phyloP scores from a whole-genome alignment of 2,888 invertebrate species.

The Melipona bicolor region DNA sequence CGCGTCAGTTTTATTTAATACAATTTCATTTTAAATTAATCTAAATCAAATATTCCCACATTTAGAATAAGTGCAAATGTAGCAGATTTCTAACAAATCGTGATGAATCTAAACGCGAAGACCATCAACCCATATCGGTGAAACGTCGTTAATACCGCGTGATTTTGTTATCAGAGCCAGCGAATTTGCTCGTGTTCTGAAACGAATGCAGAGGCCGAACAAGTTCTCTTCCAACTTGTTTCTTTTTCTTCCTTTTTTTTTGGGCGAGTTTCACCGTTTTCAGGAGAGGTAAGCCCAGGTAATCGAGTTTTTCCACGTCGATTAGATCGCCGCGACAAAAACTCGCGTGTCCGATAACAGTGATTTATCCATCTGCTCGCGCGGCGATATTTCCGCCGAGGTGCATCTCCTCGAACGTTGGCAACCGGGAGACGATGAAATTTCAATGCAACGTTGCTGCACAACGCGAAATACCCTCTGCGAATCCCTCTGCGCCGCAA shows the following conservation, averaged over 20 bases:
- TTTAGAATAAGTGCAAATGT: too few relatives aligned
- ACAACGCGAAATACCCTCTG: background rate
- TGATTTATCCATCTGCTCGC: conserved; percentile 16
- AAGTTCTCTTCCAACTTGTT: background rate
- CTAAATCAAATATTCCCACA: too few relatives aligned
- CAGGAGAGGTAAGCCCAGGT: background rate
- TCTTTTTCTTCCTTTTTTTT: background rate
- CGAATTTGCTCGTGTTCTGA: background rate
- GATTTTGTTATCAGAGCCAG: background rate
- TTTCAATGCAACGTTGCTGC: conserved; percentile 3
- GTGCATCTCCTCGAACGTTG: background rate
- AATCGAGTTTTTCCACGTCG: conserved; percentile 39
- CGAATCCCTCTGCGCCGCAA: background rate
- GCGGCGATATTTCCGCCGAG: conserved; percentile 19
- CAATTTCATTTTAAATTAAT: too few relatives aligned
- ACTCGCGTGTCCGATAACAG: conserved; percentile 8
- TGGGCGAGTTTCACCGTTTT: background rate
- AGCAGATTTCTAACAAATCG: background rate
- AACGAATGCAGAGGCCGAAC: background rate
- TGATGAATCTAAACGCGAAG: background rate
- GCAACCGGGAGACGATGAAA: conserved; percentile 6
- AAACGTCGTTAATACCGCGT: background rate
- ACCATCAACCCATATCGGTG: background rate
- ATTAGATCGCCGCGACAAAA: conserved; percentile 32
- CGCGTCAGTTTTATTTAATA: too few relatives aligned